Conservation (phyloP, 2,888 invertebrate genomes). For the Diaphora mendica region DNA sequence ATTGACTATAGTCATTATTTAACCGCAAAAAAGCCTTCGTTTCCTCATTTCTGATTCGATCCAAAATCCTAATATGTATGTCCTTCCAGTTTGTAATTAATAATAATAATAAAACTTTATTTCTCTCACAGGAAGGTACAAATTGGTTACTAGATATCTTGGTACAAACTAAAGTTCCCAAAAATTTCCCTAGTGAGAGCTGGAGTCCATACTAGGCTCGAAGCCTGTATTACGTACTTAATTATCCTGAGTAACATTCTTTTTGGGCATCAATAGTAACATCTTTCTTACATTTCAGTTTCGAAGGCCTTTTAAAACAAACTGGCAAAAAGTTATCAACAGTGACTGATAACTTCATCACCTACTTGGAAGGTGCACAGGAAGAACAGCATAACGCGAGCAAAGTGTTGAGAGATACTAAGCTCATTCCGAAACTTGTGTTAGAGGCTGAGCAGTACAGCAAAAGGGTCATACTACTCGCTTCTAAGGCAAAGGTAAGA, state of each 20-base stretch:
- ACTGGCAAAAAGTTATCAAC: constrained; percentile 87
- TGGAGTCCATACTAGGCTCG: too few relatives aligned
- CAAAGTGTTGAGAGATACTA: constrained; percentile 87
- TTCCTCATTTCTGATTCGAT: not conserved
- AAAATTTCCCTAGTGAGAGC: too few relatives aligned
- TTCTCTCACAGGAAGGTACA: too few relatives aligned
- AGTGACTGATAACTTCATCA: constrained; percentile 85
- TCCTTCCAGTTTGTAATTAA: too few relatives aligned
- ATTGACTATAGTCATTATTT: too few relatives aligned
- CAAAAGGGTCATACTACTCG: constrained; percentile 86
- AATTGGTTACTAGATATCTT: too few relatives aligned
- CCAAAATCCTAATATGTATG: too few relatives aligned
- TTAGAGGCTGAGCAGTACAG: constrained; percentile 88
- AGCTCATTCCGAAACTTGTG: constrained; percentile 88
- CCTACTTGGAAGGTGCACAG: constrained; percentile 85
- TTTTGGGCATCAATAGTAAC: too few relatives aligned
- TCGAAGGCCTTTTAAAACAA: constrained; percentile 85
- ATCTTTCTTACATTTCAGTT: constrained; percentile 60
- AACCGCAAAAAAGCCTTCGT: not conserved
- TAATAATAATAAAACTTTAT: too few relatives aligned
- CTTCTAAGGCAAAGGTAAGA: constrained; percentile 86
- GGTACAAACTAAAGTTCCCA: too few relatives aligned
- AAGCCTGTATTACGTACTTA: too few relatives aligned
- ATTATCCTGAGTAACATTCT: too few relatives aligned
- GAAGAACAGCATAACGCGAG: constrained; percentile 63